Base-by-base conservation (phyloP, 2,797 vertebrate genomes). In the Valencia hispanica region DNA sequence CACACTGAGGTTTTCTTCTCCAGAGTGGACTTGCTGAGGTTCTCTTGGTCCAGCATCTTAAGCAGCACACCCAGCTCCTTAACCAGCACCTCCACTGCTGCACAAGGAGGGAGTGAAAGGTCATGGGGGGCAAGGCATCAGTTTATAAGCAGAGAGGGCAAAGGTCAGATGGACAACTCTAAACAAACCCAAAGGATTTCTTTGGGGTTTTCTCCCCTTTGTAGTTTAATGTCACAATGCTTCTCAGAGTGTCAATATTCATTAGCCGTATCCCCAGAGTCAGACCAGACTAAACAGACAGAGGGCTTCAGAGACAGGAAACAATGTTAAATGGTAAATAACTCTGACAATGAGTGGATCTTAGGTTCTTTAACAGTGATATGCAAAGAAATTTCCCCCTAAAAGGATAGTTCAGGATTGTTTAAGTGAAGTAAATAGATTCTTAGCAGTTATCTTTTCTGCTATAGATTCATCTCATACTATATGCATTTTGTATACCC, bases 41-140 rank as follows among this genome's bases (percentile, higher is more conserved):
- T 96, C 90, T 99, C 98, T 0, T 98, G 96, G 91, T 99, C 98
- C 92, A 99, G 95, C 93, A 99, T 96, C 94, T 96, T 98, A 78
- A 99, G 96, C 79, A 99, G 93, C 39, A 96, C 18, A 0, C 94
- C 96, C 86, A 99, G 95, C 94, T 99, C 98, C 1, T 95, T 97
- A 88, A 99, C 94, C 84, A 99, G 95, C 89, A 97, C 96, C 90
- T 99, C 98, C 93, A 99, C 95, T 22, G 96, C 98, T 99, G 71
- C 47, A 84, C 17, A 63, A 53, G 47, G 41, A 53, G 57, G 59
- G 50, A 80, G 51, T 73, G 45, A 87, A 80, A 83, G 82, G 82
- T 82, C 85, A 84, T 15, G 55, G 25, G 36, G 51, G 61, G 43
- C 55, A 72, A 0, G 1, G 72, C 70, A 68, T 83, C 66, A 77